phyloP scores from a whole-genome alignment of 53 echinoderm and acorn worm genomes.

The Hippasteria phrygiana region DNA sequence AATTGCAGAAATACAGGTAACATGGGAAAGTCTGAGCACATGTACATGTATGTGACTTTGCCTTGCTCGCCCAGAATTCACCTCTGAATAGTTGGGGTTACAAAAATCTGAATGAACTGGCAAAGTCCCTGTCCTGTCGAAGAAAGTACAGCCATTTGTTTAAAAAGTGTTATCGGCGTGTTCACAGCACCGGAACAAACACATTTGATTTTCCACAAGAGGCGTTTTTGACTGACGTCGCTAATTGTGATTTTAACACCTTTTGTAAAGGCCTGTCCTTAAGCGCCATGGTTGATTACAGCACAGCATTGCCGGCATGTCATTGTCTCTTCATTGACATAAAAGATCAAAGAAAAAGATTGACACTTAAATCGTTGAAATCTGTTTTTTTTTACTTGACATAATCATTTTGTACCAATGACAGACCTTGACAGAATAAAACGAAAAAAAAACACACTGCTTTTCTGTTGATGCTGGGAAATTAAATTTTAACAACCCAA shows the following conservation, averaged over 20 bases:
- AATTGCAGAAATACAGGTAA: too few species aligned
- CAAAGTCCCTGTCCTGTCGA: neutral
- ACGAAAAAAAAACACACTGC: neutral
- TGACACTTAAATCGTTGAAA: neutral
- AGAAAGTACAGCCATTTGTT: neutral
- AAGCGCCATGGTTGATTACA: neutral
- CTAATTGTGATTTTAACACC: conserved; percentile 36
- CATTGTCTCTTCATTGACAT: neutral
- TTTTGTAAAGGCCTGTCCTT: neutral
- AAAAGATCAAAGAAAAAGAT: neutral
- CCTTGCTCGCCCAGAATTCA: too few species aligned
- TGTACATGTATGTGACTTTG: too few species aligned
- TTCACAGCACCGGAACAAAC: neutral
- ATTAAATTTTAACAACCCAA: conserved; percentile 17
- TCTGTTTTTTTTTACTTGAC: neutral
- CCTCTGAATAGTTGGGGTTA: too few species aligned
- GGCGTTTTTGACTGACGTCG: neutral
- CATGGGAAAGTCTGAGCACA: too few species aligned
- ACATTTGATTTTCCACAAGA: neutral
- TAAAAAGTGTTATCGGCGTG: neutral
- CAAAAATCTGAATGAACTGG: too few species aligned
- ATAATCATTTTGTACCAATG: neutral
- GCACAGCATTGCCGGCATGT: neutral
- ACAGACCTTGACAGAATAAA: neutral
- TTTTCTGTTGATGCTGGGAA: neutral